Evolutionary conservation across 2,888 invertebrate species (phyloP).

Genomic region (Troilus luridus): DNA sequence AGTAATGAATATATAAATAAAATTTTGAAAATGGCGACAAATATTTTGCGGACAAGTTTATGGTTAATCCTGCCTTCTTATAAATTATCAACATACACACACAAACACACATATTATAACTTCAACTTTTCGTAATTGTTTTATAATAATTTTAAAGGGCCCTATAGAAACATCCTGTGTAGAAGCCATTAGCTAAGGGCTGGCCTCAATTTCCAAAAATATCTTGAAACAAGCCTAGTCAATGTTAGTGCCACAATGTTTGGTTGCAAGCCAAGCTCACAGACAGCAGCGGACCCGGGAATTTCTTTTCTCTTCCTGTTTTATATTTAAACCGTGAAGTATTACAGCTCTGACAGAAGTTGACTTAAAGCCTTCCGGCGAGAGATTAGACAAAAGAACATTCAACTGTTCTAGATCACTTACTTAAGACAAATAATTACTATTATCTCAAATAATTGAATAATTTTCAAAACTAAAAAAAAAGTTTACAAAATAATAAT

Average conservation of each 20-base stretch:
- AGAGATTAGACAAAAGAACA: not conserved
- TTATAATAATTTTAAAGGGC: not conserved
- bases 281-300: not conserved
- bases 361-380: not conserved
- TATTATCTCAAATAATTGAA: not conserved
- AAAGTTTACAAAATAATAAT: not conserved
- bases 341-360: not conserved
- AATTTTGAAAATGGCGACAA: too few species aligned
- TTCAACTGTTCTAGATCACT: not conserved
- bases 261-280: not conserved
- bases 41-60: not conserved
- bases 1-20: too few species aligned
- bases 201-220: conserved; percentile 23
- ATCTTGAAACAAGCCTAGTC: not conserved
- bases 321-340: conserved; percentile 35
- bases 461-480: not conserved
- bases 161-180: not conserved
- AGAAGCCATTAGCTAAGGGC: not conserved
- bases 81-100: too few species aligned
- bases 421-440: not conserved
- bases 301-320: not conserved
- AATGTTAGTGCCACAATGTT: not conserved
- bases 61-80: not conserved
- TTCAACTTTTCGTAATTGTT: not conserved
- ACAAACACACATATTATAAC: too few species aligned